Evolutionary conservation across 92 coral and sea anemone species (phyloP), one percentile per base, ranked within the genome.

Genomic region (Parazoanthus swiftii): DNA sequence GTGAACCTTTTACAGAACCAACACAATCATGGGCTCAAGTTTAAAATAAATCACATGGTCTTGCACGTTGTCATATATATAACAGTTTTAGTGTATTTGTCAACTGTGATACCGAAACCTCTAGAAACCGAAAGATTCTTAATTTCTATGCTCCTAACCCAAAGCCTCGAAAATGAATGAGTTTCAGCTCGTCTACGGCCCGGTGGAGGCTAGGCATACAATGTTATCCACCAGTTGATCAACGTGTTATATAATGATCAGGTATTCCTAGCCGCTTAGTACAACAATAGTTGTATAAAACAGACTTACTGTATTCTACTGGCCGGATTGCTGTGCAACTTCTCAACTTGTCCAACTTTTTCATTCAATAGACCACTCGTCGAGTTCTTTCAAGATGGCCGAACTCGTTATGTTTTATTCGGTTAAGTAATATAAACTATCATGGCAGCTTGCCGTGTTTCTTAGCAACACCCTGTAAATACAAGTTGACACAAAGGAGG

Each of bases 161-260:
- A 74, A 74, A 74, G 37, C 78, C 35, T 74, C 44, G 48, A 8
- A 33, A 73, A 73, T 73, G 44, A 74, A 74, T 74, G 78, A 74
- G 37, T 36, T 74, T 74, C 37, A 21, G n/a, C 9, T 15, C 48
- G 78, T 26, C n/a, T 15, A 20, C 78, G 78, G 33, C 7, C 25
- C 74, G 36, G 8, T 11, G 33, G 74, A 8, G 9, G 73, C 29
- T 39, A 39, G 42, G 11, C 5, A 11, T 26, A 9, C 33, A 11
- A 4, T 35, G 23, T 36, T 2, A 36, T 63, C 2, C 16, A 63
- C 21, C 70, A 20, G 70, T 20, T 14, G 3, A 63, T 0, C 70
- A 0, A 20, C 70, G 26, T 20, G 70, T 21, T 63, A 5, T 63
- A 54, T 63, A 25, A 3, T 20, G 70, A 63, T 23, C 4, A 20